phyloP scores from a whole-genome alignment of 2,888 invertebrate genomes.

The Drosophila gaucha region DNA sequence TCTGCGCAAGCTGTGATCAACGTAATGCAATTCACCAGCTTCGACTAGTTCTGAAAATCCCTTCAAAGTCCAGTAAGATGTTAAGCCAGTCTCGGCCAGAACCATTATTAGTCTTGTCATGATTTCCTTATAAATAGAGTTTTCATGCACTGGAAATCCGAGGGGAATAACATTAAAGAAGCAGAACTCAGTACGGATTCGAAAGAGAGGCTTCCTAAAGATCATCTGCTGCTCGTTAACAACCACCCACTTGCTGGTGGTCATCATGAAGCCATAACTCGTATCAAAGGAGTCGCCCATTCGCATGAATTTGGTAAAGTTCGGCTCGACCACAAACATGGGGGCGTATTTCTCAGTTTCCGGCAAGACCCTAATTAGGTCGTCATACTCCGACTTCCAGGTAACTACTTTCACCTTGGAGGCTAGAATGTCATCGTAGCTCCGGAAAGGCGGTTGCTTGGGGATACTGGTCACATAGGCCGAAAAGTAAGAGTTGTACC shows the following conservation, averaged over 20 bases:
- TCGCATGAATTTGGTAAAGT: constrained; percentile 55
- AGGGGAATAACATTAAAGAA: constrained; percentile 71
- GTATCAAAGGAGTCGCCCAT: constrained; percentile 71
- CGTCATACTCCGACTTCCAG: constrained; percentile 64
- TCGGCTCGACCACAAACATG: constrained; percentile 64
- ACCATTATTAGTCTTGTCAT: constrained; percentile 69
- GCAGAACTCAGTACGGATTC: constrained; percentile 69
- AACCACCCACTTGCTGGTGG: constrained; percentile 69
- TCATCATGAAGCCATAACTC: constrained; percentile 69
- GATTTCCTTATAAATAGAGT: constrained; percentile 68
- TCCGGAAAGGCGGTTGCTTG: constrained; percentile 54
- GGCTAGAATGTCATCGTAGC: constrained; percentile 70
- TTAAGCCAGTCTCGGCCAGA: constrained; percentile 60
- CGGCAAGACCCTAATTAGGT: constrained; percentile 44
- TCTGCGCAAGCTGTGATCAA: constrained; percentile 49
- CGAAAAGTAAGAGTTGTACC: constrained; percentile 80
- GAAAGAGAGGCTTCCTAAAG: constrained; percentile 73
- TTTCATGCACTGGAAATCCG: constrained; percentile 76
- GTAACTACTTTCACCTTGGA: constrained; percentile 64
- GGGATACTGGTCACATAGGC: constrained; percentile 79
- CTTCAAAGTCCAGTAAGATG: constrained; percentile 54
- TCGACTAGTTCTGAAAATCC: constrained; percentile 70
- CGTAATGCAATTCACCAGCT: constrained; percentile 64
- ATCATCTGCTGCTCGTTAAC: constrained; percentile 75
- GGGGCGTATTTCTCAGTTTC: constrained; percentile 55